Base-by-base conservation (phyloP, 1,140 invertebrate genomes). In the Leptopilina boulardi region DNA sequence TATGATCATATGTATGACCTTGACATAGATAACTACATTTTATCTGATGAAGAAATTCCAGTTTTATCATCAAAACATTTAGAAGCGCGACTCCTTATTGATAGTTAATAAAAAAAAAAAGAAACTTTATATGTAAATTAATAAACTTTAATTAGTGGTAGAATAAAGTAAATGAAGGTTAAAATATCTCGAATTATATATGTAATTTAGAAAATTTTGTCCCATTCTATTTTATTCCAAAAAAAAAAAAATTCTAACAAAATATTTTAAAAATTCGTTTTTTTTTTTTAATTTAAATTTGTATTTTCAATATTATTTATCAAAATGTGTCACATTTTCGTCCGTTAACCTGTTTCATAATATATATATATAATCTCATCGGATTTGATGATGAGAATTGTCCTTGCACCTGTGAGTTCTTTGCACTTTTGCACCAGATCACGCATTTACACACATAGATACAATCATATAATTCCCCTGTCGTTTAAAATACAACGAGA, bases 1-100 rank as follows among this genome's bases (percentile, higher is more conserved):
- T 38, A 38, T 59, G 56, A 59, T 59, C 23, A 59, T 26, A 59
- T n/a, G n/a, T 15, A 13, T 26, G 23, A 59, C 56, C 56, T 59
- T 59, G 56, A 59, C 56, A 59, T 59, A 59, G 19, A 59, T 59
- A 26, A 26, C 23, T 59, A 8, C 56, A 59, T 26, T 59, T 59
- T 59, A 59, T 59, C 56, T 30, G 56, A 59, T 59, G 56, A 59
- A 23, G 56, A 47, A 21, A 59, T 59, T 59, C 56, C 56, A 59
- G 56, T 59, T 59, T 59, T 59, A 59, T 26, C 56, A 59, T 59
- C 56, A 59, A 59, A 59, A 59, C 11, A 59, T 30, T 26, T 15
- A 59, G 19, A 26, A 59, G 11, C 41, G 9, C 34, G 34, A 38
- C 34, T 38, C 34, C 34, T 26, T 26, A 59, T 26, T 13, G 21